Evolutionary conservation across 2,113 vertebrate species (phyloP).

Genomic region (Pristiophorus japonicus): DNA sequence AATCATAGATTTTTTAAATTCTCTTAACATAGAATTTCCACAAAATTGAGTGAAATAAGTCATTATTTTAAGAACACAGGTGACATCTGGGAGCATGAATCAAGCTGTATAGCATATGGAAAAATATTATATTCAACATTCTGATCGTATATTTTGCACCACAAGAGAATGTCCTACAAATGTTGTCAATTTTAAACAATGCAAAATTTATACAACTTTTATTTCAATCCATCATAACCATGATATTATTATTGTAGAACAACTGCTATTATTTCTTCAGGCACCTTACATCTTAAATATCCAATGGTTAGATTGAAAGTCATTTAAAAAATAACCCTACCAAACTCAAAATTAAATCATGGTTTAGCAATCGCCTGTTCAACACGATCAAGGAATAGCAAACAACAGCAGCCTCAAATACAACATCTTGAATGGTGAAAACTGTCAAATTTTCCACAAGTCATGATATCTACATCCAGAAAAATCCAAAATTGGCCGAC

Average conservation of each 20-base stretch:
- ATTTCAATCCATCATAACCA: neutral
- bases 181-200: too few relatives aligned
- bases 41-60: neutral
- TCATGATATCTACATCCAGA: neutral
- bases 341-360: neutral
- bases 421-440: neutral
- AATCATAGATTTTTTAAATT: neutral
- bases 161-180: too few relatives aligned
- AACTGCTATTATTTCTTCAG: too few relatives aligned
- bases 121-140: too few relatives aligned
- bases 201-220: too few relatives aligned
- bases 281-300: neutral
- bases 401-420: neutral
- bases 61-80: neutral
- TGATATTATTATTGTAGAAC: too few relatives aligned
- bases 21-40: neutral
- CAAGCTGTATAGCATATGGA: too few relatives aligned
- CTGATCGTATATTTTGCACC: too few relatives aligned
- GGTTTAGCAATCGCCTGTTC: neutral
- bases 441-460: neutral
- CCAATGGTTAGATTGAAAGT: neutral
- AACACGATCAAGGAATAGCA: neutral
- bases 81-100: neutral
- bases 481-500: neutral
- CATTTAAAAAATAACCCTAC: neutral